A percentile compares a stretch with the other conserved stretches of the same genome.
Conservation (phyloP, 1,140 invertebrate genomes). For the Drosophila sechellia region DNA sequence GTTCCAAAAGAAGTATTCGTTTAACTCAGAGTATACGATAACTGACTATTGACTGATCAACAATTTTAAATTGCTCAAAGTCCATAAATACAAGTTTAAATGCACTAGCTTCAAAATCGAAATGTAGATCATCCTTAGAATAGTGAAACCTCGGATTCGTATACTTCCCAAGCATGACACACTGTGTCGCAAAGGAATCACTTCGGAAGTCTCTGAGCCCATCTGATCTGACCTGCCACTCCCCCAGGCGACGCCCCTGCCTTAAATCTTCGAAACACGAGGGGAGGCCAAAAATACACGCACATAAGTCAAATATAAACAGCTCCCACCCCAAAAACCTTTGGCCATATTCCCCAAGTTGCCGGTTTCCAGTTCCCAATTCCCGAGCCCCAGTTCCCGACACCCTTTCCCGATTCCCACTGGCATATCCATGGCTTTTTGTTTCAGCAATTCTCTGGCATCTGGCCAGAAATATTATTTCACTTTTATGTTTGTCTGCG, state of each 20-base stretch:
- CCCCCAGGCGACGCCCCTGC: slow-evolving; percentile 23
- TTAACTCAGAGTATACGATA: too few relatives aligned
- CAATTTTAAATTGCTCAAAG: too few relatives aligned
- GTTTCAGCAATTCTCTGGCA: slow-evolving; percentile 69
- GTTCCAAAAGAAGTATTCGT: too few relatives aligned
- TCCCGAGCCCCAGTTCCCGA: slow-evolving; percentile 1
- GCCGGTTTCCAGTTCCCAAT: not conserved
- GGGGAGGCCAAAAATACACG: slow-evolving; percentile 56
- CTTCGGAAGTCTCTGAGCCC: slow-evolving; percentile 26
- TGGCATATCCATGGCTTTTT: slow-evolving; percentile 48
- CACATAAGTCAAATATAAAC: slow-evolving; percentile 79
- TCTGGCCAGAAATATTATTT: slow-evolving; percentile 81
- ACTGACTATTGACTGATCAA: too few relatives aligned
- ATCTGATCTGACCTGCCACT: slow-evolving; percentile 41
- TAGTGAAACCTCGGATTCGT: too few relatives aligned
- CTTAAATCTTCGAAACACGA: not conserved
- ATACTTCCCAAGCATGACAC: not conserved
- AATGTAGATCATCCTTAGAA: too few relatives aligned
- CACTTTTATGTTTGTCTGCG: slow-evolving; percentile 82
- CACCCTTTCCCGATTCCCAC: slow-evolving; percentile 10
- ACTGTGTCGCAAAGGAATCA: slow-evolving; percentile 6
- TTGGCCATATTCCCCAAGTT: slow-evolving; percentile 27
- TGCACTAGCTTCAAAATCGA: too few relatives aligned
- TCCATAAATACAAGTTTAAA: too few relatives aligned
- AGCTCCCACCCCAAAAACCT: slow-evolving; percentile 32